These are phyloP conservation scores for Odontocerum albicorne DNA, from an alignment of 2,888 invertebrate species.

Conservation along the genomic window DNA sequence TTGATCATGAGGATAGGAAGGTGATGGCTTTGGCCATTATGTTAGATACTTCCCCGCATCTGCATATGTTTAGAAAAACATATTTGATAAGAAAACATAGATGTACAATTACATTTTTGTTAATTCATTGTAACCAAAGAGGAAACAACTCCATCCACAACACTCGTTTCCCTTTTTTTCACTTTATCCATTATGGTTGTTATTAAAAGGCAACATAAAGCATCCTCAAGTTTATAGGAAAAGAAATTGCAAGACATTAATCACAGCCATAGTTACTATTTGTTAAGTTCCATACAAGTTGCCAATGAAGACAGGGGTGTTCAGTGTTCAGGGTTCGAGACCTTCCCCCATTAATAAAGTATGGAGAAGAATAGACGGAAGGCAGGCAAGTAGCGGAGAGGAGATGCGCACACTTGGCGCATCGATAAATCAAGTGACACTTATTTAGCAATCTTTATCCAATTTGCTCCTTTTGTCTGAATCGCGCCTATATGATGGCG, in stretches of 20 bases:
- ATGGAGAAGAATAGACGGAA: not conserved
- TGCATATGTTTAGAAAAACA: too few relatives aligned
- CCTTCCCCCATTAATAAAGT: not conserved
- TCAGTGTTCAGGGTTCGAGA: not conserved
- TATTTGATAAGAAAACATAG: too few relatives aligned
- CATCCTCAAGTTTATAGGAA: too few relatives aligned
- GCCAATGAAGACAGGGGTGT: slow-evolving; percentile 7
- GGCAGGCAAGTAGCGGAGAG: not conserved
- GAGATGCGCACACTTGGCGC: slow-evolving; percentile 31
- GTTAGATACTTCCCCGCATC: too few relatives aligned
- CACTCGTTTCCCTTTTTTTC: too few relatives aligned
- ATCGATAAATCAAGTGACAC: slow-evolving; percentile 34
- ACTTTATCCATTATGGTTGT: too few relatives aligned
- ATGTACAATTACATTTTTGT: too few relatives aligned
- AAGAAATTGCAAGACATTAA: slow-evolving; percentile 23
- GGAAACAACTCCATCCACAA: too few relatives aligned
- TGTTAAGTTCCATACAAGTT: slow-evolving; percentile 13
- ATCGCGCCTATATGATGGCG: slow-evolving; percentile 18
- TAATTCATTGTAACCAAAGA: too few relatives aligned
- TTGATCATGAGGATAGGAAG: too few relatives aligned
- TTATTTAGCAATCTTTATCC: slow-evolving; percentile 36
- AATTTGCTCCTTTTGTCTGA: slow-evolving; percentile 35
- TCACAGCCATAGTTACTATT: slow-evolving; percentile 20
- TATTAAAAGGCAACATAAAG: too few relatives aligned
- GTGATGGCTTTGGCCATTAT: too few relatives aligned